These are phyloP conservation scores for Orthosia gothica DNA, from an alignment of 2,888 invertebrate species.

Conservation along the genomic window DNA sequence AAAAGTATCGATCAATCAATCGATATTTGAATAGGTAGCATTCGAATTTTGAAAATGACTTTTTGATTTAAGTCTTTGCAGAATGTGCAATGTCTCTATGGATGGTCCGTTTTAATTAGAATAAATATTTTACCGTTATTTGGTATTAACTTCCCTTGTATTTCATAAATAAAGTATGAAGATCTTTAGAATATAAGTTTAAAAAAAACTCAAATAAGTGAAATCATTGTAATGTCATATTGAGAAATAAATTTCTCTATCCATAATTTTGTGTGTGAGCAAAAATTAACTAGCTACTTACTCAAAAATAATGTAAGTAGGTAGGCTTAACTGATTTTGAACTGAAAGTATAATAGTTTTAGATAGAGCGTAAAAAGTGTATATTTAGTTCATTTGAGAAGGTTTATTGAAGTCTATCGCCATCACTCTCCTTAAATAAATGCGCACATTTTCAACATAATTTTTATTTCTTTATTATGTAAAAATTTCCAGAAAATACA, in stretches of 20 bases:
- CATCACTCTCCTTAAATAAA: not conserved
- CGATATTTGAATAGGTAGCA: conserved; percentile 85
- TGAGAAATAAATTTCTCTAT: too few relatives aligned
- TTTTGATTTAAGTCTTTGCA: conserved; percentile 53
- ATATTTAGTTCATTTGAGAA: too few relatives aligned
- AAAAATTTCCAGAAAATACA: conserved; percentile 15
- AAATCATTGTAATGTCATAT: too few relatives aligned
- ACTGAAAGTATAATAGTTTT: too few relatives aligned
- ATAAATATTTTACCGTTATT: not conserved
- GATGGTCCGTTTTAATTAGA: conserved; percentile 25
- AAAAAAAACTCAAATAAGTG: too few relatives aligned
- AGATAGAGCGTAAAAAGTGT: too few relatives aligned
- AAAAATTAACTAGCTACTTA: not conserved
- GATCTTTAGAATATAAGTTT: too few relatives aligned
- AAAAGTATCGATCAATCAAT: conserved; percentile 89
- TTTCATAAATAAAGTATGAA: not conserved
- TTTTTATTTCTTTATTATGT: conserved; percentile 15
- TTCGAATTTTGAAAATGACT: conserved; percentile 78
- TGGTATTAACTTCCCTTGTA: not conserved
- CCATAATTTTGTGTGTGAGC: not conserved
- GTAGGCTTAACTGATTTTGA: not conserved
- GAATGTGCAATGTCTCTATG: conserved; percentile 28
- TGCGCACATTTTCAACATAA: not conserved
- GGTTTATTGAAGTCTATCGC: not conserved
- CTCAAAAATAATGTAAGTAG: not conserved